Conservation (phyloP, 2,113 vertebrate species). For the Gymnorhina tibicen region DNA sequence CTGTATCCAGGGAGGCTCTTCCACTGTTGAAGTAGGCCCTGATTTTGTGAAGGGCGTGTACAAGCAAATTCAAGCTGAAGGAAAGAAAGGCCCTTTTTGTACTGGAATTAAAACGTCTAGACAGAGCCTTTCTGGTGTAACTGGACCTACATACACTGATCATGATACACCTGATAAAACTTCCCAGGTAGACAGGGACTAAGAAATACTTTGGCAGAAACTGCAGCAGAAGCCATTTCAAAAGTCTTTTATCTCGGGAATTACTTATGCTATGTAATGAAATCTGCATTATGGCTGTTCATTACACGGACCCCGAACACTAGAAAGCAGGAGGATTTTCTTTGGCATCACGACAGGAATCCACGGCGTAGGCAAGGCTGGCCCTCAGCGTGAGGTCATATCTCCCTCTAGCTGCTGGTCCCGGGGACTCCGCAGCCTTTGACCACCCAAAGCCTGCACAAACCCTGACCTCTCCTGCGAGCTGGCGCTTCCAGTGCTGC, state of each 20-base stretch:
- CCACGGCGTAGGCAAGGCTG: neutral
- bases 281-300: neutral
- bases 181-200: neutral
- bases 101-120: constrained; percentile 25
- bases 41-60: neutral
- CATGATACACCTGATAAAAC: constrained; percentile 18
- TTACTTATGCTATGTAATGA: neutral
- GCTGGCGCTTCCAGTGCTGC: neutral
- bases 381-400: constrained; percentile 34
- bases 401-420: constrained; percentile 65
- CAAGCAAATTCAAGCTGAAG: neutral
- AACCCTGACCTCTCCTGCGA: rapidly evolving
- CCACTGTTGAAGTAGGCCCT: neutral
- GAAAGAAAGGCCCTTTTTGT: neutral
- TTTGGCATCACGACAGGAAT: neutral
- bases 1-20: neutral
- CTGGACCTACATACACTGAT: neutral
- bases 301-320: neutral
- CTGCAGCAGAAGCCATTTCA: constrained; percentile 27
- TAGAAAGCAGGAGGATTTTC: neutral
- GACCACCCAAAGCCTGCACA: neutral
- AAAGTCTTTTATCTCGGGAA: neutral
- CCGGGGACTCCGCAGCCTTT: constrained; percentile 15
- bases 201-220: neutral
- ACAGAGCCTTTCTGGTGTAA: constrained; percentile 26